These are phyloP conservation scores for Macrobrachium nipponense DNA, from an alignment of 1,140 invertebrate genomes.

Conservation along the genomic window DNA sequence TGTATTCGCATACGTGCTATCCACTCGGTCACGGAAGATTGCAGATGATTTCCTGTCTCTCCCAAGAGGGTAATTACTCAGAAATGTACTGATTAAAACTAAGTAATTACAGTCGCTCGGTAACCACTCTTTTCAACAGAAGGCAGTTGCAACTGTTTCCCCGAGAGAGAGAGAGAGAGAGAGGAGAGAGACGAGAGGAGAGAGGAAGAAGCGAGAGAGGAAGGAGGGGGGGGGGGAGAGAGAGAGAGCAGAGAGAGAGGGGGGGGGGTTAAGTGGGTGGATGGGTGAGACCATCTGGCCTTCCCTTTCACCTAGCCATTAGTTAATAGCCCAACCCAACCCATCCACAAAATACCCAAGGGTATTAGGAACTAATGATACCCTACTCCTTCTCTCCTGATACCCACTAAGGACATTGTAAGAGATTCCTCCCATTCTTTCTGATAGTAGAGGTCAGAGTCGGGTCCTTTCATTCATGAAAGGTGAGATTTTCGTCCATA, in stretches of 20 bases:
- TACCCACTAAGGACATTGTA: no score
- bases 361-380: neutral
- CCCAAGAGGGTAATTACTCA: no score
- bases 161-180: slow-evolving; percentile 1
- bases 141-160: neutral
- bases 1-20: no score
- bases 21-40: no score
- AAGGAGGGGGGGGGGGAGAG: neutral
- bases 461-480: no score
- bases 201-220: neutral
- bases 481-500: no score
- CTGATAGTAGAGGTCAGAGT: no score
- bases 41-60: no score
- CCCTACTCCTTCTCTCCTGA: neutral
- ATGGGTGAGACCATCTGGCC: neutral
- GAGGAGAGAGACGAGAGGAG: neutral
- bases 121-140: neutral
- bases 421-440: no score
- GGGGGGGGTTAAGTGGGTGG: neutral
- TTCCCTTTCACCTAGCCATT: neutral
- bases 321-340: neutral
- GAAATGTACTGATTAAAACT: no score
- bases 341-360: neutral
- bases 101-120: neutral
- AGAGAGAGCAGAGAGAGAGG: neutral